Evolutionary conservation across 2,888 invertebrate genomes (phyloP), one percentile per base, ranked within the genome.

Genomic region (Hyppa rectilinea): DNA sequence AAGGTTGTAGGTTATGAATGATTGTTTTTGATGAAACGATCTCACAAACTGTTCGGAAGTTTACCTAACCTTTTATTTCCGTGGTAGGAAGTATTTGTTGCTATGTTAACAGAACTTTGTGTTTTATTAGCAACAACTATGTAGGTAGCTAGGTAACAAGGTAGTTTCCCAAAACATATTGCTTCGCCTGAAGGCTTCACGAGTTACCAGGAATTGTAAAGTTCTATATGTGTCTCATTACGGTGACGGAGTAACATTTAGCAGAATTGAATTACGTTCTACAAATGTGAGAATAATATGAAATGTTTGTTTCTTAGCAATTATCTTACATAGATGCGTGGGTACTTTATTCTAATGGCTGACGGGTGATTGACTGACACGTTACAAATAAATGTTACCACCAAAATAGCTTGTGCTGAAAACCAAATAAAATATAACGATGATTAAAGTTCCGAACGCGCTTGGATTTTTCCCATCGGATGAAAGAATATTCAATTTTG

Each of bases 251-350:
- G 14, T 38, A 61, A 70, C 17, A 74, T 61, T 74, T 61, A 31
- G 14, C 9, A 29, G 56, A 71, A 61, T 45, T 49, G 12, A 31
- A 56, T 26, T 7, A 56, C 43, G 23, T 55, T 71, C 31, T 56
- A 34, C 12, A 50, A 40, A 52, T 34, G 17, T 23, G 29, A 56
- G 60, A 3, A 14, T 23, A 23, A 17, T 79, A 38, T 59, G 49
- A 55, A 79, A 63, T 60, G 62, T 75, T 73, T 55, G 63, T 45
- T 79, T 79, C 53, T 20, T 55, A 34, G 53, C 80, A 53, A 79
- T 63, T 47, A 55, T 73, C 59, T 58, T 59, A 78, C 38, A 50
- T n/a, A n/a, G n/a, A n/a, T 38, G 49, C 60, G 60, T 74, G 20
- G 20, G 71, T 55, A 71, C 43, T 71, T 78, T 55, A 71, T 78